Conservation (phyloP, 2,888 invertebrate species). For the Heliothis peltigera region DNA sequence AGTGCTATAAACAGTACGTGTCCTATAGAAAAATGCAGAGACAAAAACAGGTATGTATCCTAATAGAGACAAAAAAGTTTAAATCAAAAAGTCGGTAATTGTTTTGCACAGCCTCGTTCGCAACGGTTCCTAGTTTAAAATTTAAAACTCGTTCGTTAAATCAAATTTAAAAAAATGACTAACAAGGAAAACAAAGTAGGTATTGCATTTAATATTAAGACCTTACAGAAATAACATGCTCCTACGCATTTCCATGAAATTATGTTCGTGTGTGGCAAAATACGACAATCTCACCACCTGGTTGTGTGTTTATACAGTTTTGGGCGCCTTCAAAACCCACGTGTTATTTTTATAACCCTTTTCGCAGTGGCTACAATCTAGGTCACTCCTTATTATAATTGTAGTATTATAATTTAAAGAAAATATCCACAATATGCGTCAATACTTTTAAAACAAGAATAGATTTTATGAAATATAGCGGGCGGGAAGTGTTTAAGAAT, state of each 20-base stretch:
- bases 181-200: conserved; percentile 46
- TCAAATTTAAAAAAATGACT: neutral
- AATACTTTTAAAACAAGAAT: too few species aligned
- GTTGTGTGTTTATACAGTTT: conserved; percentile 42
- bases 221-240: conserved; percentile 49
- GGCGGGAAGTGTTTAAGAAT: neutral
- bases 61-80: neutral
- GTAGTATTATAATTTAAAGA: conserved; percentile 1
- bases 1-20: neutral
- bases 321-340: conserved; percentile 35
- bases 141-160: neutral
- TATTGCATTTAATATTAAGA: conserved; percentile 29
- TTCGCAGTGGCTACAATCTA: conserved; percentile 15
- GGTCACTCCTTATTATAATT: conserved; percentile 19
- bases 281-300: conserved; percentile 52
- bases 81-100: too few species aligned
- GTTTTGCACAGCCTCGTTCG: too few species aligned
- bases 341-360: conserved; percentile 39
- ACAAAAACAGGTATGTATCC: neutral
- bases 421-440: neutral
- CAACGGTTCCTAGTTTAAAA: too few species aligned
- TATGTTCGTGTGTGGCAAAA: conserved; percentile 56
- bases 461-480: neutral
- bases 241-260: conserved; percentile 53
- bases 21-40: neutral